phyloP scores from a whole-genome alignment of 2,888 invertebrate species.

The Tetragonisca angustula region DNA sequence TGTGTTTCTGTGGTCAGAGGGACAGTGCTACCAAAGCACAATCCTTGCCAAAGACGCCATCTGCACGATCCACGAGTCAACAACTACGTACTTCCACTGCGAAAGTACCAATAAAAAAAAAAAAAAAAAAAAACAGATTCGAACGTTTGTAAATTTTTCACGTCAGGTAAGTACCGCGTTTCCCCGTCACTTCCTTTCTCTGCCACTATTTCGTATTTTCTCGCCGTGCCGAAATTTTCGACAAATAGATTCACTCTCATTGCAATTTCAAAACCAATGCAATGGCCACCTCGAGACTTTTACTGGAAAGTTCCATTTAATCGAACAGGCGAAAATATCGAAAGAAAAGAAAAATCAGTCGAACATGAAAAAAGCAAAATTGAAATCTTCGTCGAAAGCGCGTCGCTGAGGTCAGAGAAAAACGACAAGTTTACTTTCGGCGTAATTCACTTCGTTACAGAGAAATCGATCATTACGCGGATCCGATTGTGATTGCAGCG shows the following conservation, averaged over 20 bases:
- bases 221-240: not conserved
- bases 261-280: not conserved
- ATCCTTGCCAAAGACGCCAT: not conserved
- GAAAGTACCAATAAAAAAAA: not conserved
- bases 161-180: not conserved
- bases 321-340: no score
- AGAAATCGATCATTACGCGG: not conserved
- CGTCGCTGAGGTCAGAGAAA: no score
- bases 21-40: not conserved
- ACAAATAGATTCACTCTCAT: not conserved
- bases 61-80: not conserved
- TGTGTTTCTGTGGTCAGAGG: not conserved
- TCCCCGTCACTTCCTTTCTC: not conserved
- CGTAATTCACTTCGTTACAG: not conserved
- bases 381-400: no score
- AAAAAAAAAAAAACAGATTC: not conserved
- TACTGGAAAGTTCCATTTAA: no score
- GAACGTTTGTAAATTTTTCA: not conserved
- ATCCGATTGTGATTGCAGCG: conserved; percentile 3
- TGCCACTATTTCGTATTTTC: not conserved
- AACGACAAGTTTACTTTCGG: no score
- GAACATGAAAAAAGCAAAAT: no score
- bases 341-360: no score
- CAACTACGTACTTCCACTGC: not conserved
- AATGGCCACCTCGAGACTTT: not conserved